phyloP scores from a whole-genome alignment of 1,140 invertebrate genomes.

The Brachionus angularis region DNA sequence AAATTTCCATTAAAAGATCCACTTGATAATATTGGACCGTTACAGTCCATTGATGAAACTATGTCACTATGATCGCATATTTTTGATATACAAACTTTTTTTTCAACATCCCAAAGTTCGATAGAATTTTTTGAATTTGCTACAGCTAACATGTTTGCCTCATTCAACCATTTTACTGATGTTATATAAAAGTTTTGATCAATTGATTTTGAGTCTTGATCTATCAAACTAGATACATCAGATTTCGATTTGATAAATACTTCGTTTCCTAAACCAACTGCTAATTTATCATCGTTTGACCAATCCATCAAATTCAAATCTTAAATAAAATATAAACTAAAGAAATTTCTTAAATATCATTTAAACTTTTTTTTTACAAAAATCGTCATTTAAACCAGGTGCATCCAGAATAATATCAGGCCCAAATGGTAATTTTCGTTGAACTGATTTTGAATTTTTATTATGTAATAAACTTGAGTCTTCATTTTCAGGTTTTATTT shows the following conservation, averaged over 20 bases:
- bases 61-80: background rate
- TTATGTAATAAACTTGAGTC: background rate
- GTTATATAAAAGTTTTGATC: conserved; percentile 69
- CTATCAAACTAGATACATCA: too few species aligned
- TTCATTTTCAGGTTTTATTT: background rate
- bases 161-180: conserved; percentile 83
- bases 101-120: conserved; percentile 63
- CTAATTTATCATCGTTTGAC: conserved; percentile 78
- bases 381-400: conserved; percentile 91
- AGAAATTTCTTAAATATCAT: background rate
- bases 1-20: conserved; percentile 62
- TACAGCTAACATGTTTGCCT: conserved; percentile 79
- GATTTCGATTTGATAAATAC: too few species aligned
- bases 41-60: background rate
- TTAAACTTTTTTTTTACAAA: conserved; percentile 68
- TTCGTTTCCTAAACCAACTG: conserved; percentile 76
- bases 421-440: conserved; percentile 58
- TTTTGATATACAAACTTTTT: conserved; percentile 50
- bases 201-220: conserved; percentile 69
- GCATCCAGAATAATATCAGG: conserved; percentile 92
- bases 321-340: background rate
- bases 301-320: conserved; percentile 87
- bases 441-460: background rate
- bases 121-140: conserved; percentile 72
- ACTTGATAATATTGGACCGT: conserved; percentile 48